phyloP scores from a whole-genome alignment of 2,888 invertebrate genomes.

The Ganaspis brasiliensis region DNA sequence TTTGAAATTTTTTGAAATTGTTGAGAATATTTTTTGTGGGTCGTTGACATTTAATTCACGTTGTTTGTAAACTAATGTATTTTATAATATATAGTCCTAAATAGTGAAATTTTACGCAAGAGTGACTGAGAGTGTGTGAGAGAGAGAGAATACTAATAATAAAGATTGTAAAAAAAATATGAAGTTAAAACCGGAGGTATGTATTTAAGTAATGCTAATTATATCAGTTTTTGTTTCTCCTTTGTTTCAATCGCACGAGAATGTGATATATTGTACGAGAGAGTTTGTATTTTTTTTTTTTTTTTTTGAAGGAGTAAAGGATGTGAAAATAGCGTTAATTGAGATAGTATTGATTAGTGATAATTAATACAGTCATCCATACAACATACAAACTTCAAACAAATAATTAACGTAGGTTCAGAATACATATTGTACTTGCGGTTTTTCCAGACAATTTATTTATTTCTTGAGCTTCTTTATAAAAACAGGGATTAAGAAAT shows the following conservation, averaged over 20 bases:
- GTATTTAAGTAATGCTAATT: background rate
- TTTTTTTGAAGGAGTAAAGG: slow-evolving; percentile 1
- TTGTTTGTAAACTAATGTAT: slow-evolving; percentile 79
- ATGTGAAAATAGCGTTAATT: slow-evolving; percentile 52
- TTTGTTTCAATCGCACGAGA: background rate
- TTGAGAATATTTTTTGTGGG: slow-evolving; percentile 57
- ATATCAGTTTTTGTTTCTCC: background rate
- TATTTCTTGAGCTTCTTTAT: slow-evolving; percentile 35
- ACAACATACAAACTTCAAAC: slow-evolving; percentile 58
- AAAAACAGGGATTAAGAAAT: background rate
- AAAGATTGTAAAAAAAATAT: slow-evolving; percentile 25
- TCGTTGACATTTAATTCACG: slow-evolving; percentile 75
- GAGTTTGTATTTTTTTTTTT: slow-evolving; percentile 9
- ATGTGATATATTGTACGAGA: slow-evolving; percentile 1
- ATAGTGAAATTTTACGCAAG: slow-evolving; percentile 59
- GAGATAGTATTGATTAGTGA: slow-evolving; percentile 48
- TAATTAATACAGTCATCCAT: slow-evolving; percentile 54
- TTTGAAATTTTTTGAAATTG: background rate
- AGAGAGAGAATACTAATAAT: slow-evolving; percentile 29
- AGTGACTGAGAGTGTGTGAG: background rate
- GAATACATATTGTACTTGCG: slow-evolving; percentile 68
- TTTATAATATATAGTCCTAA: slow-evolving; percentile 72
- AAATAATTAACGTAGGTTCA: slow-evolving; percentile 63
- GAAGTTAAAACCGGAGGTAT: slow-evolving; percentile 10
- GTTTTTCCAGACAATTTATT: slow-evolving; percentile 68